Evolutionary conservation across 2,888 invertebrate species (phyloP), one percentile per base, ranked within the genome.

Genomic region (Thyatira batis): DNA sequence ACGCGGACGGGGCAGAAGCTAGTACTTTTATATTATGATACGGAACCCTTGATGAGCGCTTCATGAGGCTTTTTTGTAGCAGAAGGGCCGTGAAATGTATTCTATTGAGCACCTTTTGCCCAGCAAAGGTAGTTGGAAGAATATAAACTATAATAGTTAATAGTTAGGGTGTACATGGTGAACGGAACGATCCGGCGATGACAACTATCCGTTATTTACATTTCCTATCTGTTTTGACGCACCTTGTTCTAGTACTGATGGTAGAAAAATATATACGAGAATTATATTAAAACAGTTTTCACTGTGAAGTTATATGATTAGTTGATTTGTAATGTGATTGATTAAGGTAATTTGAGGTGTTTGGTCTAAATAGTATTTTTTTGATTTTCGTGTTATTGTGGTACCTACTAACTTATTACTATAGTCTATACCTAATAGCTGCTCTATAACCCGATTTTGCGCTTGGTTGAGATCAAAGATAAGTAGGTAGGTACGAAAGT

Each of bases 201-300:
- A 74, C 78, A 72, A 67, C 69, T 66, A 57, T 53, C 57, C 50
- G 69, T 63, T 76, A 76, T 82, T 82, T 81, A 82, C 81, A 84
- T 80, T 73, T 77, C 73, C 75, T 78, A 70, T 75, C 68, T 59
- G 54, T 71, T 60, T 68, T 68, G 76, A 73, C 69, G 74, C 79
- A 80, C 77, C 77, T 79, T 74, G 75, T 69, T 67, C 55, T 52
- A n/a, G 77, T 78, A 82, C 20, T 5, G 78, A 65, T 53, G 23
- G 70, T 54, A 76, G 51, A 69, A 61, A 53, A 62, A 2, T 39
- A 0, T 39, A 39, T 8, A n/a, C 8, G n/a, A n/a, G n/a, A n/a
- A n/a, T n/a, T 11, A 45, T 27, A 52, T 46, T 49, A 48, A 46
- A 48, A 39, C 28, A 43, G 17, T 46, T 55, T 57, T 30, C 30